phyloP scores from a whole-genome alignment of 2,113 vertebrate species.

The Pristiophorus japonicus region DNA sequence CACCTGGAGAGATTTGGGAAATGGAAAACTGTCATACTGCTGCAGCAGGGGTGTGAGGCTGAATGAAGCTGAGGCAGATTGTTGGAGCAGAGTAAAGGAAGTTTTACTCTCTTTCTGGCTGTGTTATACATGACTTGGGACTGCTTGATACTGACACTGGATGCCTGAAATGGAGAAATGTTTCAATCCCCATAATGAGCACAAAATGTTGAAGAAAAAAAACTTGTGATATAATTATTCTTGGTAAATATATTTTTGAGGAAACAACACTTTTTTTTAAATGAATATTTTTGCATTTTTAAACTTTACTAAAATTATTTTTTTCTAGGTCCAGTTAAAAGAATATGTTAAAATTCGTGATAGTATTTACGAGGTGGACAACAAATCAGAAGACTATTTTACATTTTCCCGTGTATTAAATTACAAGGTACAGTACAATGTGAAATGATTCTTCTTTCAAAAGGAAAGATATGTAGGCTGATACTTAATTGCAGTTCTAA shows the following conservation, averaged over 20 bases:
- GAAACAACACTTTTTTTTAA: not conserved
- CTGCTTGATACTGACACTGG: not conserved
- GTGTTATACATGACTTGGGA: not conserved
- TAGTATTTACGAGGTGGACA: slow-evolving; percentile 73
- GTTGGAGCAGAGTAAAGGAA: not conserved
- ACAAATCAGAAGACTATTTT: slow-evolving; percentile 67
- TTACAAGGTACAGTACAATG: slow-evolving; percentile 65
- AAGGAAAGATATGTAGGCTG: not conserved
- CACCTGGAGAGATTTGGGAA: not conserved
- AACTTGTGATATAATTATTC: not conserved
- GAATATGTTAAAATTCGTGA: slow-evolving; percentile 83
- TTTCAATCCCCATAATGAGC: not conserved
- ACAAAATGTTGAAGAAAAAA: not conserved
- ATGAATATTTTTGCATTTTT: not conserved
- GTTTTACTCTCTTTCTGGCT: not conserved
- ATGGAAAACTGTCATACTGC: not conserved
- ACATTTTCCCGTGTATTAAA: slow-evolving; percentile 69
- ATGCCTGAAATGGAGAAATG: not conserved
- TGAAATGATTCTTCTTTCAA: not conserved
- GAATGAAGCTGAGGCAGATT: not conserved
- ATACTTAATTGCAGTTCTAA: not conserved
- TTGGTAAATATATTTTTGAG: too few relatives aligned
- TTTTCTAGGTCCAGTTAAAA: slow-evolving; percentile 76
- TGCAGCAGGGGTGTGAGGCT: not conserved
- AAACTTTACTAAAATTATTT: slow-evolving; percentile 20